phyloP scores from a whole-genome alignment of 2,113 vertebrate genomes.

The Phoxinus phoxinus region DNA sequence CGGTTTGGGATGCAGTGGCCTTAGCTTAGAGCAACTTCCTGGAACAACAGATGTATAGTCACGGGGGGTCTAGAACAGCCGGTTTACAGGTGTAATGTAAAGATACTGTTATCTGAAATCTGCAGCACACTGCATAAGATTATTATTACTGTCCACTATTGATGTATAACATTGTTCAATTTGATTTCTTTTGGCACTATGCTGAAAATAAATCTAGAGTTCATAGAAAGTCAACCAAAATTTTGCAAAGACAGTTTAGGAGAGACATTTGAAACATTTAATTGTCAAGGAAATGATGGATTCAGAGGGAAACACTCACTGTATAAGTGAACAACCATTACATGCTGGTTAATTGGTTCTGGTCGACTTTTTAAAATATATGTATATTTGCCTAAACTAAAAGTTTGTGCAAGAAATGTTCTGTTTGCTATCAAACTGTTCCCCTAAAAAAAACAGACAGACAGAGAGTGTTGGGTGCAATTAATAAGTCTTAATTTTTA shows the following conservation, averaged over 20 bases:
- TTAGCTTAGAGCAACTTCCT: slow-evolving; percentile 33
- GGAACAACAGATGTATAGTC: slow-evolving; percentile 8
- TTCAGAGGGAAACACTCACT: not conserved
- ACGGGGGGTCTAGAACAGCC: not conserved
- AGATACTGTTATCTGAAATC: not conserved
- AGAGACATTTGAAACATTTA: not conserved
- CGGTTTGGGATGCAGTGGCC: slow-evolving; percentile 42
- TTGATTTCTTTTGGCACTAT: too few relatives aligned
- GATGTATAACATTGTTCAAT: not conserved
- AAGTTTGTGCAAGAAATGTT: not conserved
- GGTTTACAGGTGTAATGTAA: slow-evolving; percentile 20
- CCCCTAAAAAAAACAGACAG: not conserved
- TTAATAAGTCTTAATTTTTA: too few relatives aligned
- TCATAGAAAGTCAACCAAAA: not conserved
- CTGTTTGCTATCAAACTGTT: not conserved
- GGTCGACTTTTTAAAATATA: not conserved
- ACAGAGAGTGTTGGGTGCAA: not conserved
- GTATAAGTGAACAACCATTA: not conserved
- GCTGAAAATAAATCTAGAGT: too few relatives aligned
- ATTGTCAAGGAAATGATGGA: not conserved
- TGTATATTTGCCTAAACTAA: not conserved
- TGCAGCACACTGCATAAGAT: not conserved
- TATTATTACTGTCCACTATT: not conserved
- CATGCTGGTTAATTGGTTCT: not conserved
- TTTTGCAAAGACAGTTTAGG: not conserved